Conservation (phyloP, 1,140 invertebrate species). For the Agraylea sexmaculata region DNA sequence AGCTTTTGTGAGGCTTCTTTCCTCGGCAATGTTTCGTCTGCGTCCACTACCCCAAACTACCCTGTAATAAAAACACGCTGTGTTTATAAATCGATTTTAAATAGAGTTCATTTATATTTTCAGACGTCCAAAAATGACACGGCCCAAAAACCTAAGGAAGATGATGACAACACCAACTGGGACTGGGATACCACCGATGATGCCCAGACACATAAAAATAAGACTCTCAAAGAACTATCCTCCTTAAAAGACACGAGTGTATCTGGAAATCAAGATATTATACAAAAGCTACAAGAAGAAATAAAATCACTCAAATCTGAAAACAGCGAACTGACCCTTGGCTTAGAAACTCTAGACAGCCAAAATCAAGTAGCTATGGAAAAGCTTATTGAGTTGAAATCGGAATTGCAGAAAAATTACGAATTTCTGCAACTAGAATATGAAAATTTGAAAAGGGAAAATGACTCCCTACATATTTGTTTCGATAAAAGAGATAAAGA, state of each 20-base stretch:
- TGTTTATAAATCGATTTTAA: no score
- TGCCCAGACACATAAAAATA: constrained; percentile 28
- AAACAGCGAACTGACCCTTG: constrained; percentile 43
- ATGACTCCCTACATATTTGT: constrained; percentile 37
- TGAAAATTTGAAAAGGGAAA: constrained; percentile 38
- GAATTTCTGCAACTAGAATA: constrained; percentile 44
- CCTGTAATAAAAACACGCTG: no score
- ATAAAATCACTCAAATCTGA: constrained; percentile 33
- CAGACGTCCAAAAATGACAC: no score
- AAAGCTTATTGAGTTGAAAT: constrained; percentile 47
- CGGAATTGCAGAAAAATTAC: constrained; percentile 48
- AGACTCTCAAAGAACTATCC: constrained; percentile 34
- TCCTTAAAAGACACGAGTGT: constrained; percentile 27
- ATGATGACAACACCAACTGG: constrained; percentile 18
- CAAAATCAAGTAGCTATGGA: constrained; percentile 60
- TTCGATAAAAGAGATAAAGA: constrained; percentile 31
- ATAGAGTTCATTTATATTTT: no score
- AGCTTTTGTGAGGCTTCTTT: no score
- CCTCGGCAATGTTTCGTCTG: no score
- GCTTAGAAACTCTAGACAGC: constrained; percentile 58
- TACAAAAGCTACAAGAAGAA: constrained; percentile 33
- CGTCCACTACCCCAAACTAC: no score
- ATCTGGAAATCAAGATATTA: constrained; percentile 24
- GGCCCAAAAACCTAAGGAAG: background rate
- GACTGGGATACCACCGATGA: constrained; percentile 27